phyloP scores from a whole-genome alignment of 92 coral and sea anemone species.

The Micromussa lordhowensis region DNA sequence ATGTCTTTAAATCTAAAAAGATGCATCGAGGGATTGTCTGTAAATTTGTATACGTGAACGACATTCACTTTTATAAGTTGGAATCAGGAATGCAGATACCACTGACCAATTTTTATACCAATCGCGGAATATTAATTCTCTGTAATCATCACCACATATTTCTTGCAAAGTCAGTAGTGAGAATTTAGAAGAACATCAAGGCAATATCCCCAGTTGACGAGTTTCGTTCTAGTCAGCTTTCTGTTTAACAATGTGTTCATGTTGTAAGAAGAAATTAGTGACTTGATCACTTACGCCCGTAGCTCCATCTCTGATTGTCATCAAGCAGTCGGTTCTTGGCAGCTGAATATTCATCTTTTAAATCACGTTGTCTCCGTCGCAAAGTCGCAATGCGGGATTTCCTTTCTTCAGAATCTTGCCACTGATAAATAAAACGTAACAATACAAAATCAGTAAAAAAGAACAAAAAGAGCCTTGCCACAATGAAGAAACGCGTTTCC shows the following conservation, averaged over 20 bases:
- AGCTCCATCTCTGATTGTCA: conserved; percentile 95
- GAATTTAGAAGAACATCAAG: neutral
- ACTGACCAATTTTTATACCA: too few relatives aligned
- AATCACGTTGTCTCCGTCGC: conserved; percentile 75
- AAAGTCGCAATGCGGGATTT: conserved; percentile 65
- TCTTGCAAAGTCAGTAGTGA: neutral
- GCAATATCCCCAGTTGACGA: neutral
- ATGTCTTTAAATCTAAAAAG: too few relatives aligned
- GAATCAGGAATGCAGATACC: neutral
- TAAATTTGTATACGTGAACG: too few relatives aligned
- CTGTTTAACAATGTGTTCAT: neutral
- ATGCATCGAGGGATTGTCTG: too few relatives aligned
- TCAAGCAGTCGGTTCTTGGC: conserved; percentile 84
- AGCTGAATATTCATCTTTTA: conserved; percentile 80
- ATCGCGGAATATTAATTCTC: neutral
- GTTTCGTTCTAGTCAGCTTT: neutral
- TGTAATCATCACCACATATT: too few relatives aligned
- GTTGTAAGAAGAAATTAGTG: neutral
- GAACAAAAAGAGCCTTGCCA: neutral
- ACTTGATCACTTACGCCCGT: conserved; percentile 76
- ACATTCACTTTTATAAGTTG: too few relatives aligned
- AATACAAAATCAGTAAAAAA: neutral
- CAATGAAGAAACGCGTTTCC: neutral
- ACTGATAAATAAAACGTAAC: neutral
- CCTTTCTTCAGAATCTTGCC: conserved; percentile 70